A percentile compares a stretch with the other conserved stretches of the same genome.
phyloP scores from a whole-genome alignment of 2,797 vertebrate species.

The Fringilla coelebs region DNA sequence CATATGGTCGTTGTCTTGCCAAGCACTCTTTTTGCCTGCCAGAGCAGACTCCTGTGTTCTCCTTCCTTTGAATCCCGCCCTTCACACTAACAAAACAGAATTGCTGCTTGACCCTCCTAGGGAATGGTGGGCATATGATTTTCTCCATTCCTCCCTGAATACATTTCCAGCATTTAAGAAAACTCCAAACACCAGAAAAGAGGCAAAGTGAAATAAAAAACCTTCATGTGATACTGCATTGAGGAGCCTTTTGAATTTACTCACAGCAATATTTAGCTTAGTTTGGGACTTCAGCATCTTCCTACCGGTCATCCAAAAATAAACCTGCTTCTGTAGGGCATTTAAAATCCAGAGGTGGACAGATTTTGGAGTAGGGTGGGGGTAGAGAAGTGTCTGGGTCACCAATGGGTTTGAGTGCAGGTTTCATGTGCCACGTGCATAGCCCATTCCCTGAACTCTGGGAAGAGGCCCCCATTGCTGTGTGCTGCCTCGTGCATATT shows the following conservation, averaged over 20 bases:
- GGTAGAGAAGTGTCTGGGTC: neutral
- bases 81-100: neutral
- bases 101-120: neutral
- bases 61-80: neutral
- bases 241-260: neutral
- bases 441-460: neutral
- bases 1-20: neutral
- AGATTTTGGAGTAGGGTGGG: accelerated
- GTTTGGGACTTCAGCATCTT: neutral
- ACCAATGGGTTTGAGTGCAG: neutral
- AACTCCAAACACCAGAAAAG: neutral
- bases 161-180: neutral
- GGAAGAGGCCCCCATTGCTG: neutral
- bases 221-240: neutral
- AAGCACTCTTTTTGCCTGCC: neutral
- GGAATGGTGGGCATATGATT: neutral
- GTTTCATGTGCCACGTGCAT: accelerated
- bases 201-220: neutral
- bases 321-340: neutral
- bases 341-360: neutral
- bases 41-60: neutral
- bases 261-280: neutral
- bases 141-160: neutral
- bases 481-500: accelerated
- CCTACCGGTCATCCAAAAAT: neutral